Conservation (phyloP, 1,140 invertebrate genomes). For the Monomorium pharaonis region DNA sequence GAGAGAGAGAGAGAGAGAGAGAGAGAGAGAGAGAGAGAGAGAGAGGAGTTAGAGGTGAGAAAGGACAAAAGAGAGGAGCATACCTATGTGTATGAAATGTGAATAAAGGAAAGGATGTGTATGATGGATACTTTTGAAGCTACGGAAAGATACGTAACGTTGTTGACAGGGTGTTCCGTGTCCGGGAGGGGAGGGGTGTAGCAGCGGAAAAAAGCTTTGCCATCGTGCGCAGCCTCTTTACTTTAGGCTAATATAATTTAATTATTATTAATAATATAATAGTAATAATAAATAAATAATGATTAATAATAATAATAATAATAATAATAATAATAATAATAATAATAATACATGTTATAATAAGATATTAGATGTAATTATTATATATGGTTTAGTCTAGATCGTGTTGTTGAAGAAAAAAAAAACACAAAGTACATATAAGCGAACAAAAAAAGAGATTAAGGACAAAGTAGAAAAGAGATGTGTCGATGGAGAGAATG, state of each 20-base stretch:
- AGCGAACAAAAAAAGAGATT: constrained; percentile 75
- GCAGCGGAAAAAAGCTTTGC: constrained; percentile 83
- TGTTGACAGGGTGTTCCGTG: constrained; percentile 84
- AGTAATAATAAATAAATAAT: constrained; percentile 78
- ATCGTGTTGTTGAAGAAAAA: constrained; percentile 85
- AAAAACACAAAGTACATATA: constrained; percentile 84
- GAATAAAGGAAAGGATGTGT: constrained; percentile 41
- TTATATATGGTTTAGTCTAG: constrained; percentile 86
- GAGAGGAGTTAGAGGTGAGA: background rate
- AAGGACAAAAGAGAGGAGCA: background rate
- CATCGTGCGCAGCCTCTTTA: constrained; percentile 84
- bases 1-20: background rate
- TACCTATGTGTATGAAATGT: background rate
- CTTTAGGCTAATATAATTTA: constrained; percentile 86
- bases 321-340: constrained; percentile 85
- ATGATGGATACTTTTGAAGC: constrained; percentile 28
- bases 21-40: background rate
- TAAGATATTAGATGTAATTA: constrained; percentile 86
- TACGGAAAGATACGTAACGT: constrained; percentile 72
- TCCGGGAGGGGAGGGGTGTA: constrained; percentile 81
- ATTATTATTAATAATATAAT: constrained; percentile 83
- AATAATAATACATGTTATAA: constrained; percentile 85
- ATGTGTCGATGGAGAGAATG: constrained; percentile 2
- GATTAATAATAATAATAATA: constrained; percentile 76
- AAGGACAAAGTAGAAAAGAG: constrained; percentile 9